Base-by-base conservation (phyloP, 1,140 invertebrate genomes). In the Zaprionus camerounensis region DNA sequence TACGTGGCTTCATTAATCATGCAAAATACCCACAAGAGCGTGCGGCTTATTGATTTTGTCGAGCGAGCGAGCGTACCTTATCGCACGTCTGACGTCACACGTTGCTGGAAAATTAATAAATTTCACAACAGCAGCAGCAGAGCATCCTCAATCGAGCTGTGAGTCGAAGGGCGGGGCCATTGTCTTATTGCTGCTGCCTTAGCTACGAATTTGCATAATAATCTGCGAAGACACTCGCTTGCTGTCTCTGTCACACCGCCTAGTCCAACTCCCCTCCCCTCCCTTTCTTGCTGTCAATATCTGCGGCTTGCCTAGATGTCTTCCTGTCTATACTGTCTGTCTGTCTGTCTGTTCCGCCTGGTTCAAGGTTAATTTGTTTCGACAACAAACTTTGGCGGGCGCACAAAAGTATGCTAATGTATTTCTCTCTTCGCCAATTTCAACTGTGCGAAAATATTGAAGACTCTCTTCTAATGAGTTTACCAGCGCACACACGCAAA, bases 1-100 rank as follows among this genome's bases (percentile, higher is more conserved):
- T 87, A 87, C 78, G 71, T 88, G 81, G 81, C 70, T 87, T 88
- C 84, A 87, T 87, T 87, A 87, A 87, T 87, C 84, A 87, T 88
- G 84, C 84, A 87, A 76, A 87, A 87, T 88, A 83, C 78, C 78
- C 73, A 38, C 77, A 70, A 69, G 34, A 71, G 68, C 68, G 57
- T 56, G 68, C 62, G 34, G 53, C 64, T 24, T 88, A 88, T 87
- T 87, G 84, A 88, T 88, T 87, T 81, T 87, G 74, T 87, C 78
- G 62, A 69, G 71, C 76, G 31, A 41, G 12, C 41, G 26, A 15
- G 24, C 53, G 26, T 56, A 26, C 22, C 57, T 75, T 76, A 17
- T 56, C 65, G 56, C 77, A 77, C 80, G 82, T 82, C 66, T 73
- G 85, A 88, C 81, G 84, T 81, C 84, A 57, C 49, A 71, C 58